phyloP scores from a whole-genome alignment of 1,140 invertebrate species.

The Drosophila murphyi region DNA sequence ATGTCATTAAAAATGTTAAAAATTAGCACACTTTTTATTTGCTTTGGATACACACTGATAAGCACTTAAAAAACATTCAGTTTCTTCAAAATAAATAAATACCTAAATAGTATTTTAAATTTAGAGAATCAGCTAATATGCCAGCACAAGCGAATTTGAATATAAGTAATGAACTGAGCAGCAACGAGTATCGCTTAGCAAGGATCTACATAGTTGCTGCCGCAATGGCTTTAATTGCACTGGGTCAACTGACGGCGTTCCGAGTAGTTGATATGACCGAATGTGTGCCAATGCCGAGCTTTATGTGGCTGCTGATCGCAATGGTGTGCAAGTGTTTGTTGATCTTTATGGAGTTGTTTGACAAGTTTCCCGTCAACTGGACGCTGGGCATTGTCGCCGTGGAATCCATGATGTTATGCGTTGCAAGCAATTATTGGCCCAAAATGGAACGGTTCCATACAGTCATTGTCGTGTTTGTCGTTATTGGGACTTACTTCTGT shows the following conservation, averaged over 20 bases:
- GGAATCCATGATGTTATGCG: conserved; percentile 16
- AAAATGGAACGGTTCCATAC: not conserved
- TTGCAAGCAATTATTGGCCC: conserved; percentile 17
- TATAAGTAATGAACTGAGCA: not conserved
- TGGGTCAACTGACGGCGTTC: conserved; percentile 4
- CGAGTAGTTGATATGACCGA: not conserved
- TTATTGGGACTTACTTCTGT: not conserved
- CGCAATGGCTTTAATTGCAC: not conserved
- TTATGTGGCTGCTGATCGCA: conserved; percentile 29
- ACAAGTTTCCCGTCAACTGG: conserved; percentile 45
- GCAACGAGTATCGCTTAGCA: conserved; percentile 1
- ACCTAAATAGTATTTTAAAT: not conserved
- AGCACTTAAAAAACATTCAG: not conserved
- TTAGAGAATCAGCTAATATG: not conserved
- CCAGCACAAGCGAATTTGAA: not conserved
- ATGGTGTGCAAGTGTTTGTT: conserved; percentile 23
- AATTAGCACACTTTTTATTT: no score
- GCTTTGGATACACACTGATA: not conserved
- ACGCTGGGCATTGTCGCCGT: conserved; percentile 21
- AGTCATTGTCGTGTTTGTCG: not conserved
- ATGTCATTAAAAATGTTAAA: no score
- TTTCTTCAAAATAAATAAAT: not conserved
- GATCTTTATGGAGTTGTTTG: conserved; percentile 13
- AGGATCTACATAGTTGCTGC: conserved; percentile 8
- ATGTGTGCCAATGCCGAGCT: conserved; percentile 1